A percentile compares a stretch with the other conserved stretches of the same genome.
phyloP scores from a whole-genome alignment of 2,888 invertebrate species.

The Subacronicta megacephala region DNA sequence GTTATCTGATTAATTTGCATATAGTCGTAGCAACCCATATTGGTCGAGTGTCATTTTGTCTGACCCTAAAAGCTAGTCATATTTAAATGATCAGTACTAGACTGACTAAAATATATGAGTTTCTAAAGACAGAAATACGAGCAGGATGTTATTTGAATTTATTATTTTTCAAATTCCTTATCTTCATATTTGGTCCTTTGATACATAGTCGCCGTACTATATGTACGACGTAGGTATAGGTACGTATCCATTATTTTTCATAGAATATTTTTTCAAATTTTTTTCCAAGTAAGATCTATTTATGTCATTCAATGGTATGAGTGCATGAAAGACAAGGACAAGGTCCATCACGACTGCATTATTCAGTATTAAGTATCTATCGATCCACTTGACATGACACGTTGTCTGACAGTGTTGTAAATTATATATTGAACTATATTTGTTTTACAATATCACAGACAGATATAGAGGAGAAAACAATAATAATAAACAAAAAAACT shows the following conservation, averaged over 20 bases:
- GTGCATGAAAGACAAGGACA: slow-evolving; percentile 38
- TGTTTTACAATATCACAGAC: background rate
- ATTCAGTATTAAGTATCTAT: slow-evolving; percentile 23
- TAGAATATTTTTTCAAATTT: slow-evolving; percentile 13
- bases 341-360: slow-evolving; percentile 33
- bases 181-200: background rate
- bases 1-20: no score
- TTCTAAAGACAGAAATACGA: no score
- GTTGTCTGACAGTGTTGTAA: background rate
- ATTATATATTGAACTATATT: background rate
- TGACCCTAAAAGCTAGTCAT: no score
- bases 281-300: slow-evolving; percentile 34
- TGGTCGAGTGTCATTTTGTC: no score
- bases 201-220: background rate
- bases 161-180: no score
- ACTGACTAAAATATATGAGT: no score
- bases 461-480: background rate
- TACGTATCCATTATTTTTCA: background rate
- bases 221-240: no score
- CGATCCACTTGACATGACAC: slow-evolving; percentile 14
- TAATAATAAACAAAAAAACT: background rate
- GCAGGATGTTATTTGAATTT: no score
- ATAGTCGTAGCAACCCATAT: no score
- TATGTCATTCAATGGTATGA: slow-evolving; percentile 8
- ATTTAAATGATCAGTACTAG: no score